Evolutionary conservation across 2,888 invertebrate genomes (phyloP), one percentile per base, ranked within the genome.

Genomic region (Campaea margaritaria): DNA sequence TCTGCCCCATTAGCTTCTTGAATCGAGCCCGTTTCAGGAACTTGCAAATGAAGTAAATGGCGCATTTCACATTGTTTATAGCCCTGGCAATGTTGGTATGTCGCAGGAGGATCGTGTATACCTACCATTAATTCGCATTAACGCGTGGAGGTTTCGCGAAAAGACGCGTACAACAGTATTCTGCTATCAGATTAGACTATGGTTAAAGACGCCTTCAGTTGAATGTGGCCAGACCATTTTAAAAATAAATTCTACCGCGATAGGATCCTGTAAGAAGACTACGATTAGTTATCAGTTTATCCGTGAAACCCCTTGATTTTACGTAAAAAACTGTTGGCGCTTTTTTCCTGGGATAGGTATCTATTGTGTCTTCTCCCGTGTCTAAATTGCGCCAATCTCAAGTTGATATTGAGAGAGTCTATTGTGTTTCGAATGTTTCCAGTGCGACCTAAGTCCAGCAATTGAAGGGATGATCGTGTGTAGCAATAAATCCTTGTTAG

Each of bases 11-110:
- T 76, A 67, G 49, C 56, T 62, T 59, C 56, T 65, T 67, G 64
- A 57, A 73, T 65, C 58, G 70, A 64, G 41, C 51, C 55, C 55
- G 64, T 76, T 75, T 76, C 74, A 78, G 79, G 79, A 83, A 82
- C 75, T 55, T 50, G 31, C 34, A 72, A 79, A 83, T 80, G 67
- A 77, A 67, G 79, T 85, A 81, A 84, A 79, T 59, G 80, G 56
- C 70, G 51, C 59, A 58, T 68, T 66, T 56, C 65, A 55, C 62
- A 65, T 74, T 78, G 65, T 75, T 78, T 77, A 74, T 72, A 70
- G 34, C 14, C 46, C 43, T 43, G 39, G 41, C 41, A 49, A 36
- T 49, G 47, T 53, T n/a, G 42, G 46, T 47, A 36, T 31, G 58
- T 50, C 34, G 49, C 27, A 2, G 21, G 5, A 21, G 21, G 21